phyloP scores from a whole-genome alignment of 1,140 invertebrate species.

The Argopecten irradians region DNA sequence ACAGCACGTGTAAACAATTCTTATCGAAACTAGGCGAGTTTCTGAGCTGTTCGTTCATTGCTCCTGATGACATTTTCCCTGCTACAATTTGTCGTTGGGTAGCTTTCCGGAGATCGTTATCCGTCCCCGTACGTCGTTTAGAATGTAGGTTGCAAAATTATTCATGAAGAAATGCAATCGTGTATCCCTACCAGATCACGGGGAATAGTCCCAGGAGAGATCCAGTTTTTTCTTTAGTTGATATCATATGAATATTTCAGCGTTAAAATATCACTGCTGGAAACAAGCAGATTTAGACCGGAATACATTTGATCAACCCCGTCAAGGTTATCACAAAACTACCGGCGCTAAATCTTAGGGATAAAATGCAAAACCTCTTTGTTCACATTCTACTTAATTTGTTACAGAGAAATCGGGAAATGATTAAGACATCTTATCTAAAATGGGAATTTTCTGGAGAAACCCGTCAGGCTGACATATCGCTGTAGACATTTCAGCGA shows the following conservation, averaged over 20 bases:
- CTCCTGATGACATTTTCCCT: not conserved
- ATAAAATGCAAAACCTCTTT: not conserved
- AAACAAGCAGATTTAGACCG: not conserved
- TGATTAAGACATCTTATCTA: not conserved
- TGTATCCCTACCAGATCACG: not conserved
- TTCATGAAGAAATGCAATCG: not conserved
- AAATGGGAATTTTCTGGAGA: not conserved
- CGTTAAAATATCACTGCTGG: not conserved
- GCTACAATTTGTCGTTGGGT: not conserved
- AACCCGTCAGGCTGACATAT: not conserved
- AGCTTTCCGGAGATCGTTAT: not conserved
- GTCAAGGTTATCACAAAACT: not conserved
- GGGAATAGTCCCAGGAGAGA: not conserved
- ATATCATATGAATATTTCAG: not conserved
- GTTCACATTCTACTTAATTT: conserved; percentile 1
- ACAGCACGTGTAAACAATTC: not conserved
- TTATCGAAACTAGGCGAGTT: not conserved
- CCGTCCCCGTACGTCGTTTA: not conserved
- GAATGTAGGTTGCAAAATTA: conserved; percentile 11
- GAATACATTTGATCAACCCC: not conserved
- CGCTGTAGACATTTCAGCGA: not conserved
- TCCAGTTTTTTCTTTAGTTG: not conserved
- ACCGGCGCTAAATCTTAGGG: not conserved
- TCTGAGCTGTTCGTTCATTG: not conserved
- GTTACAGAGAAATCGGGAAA: not conserved